Conservation (phyloP, 2,113 vertebrate genomes). For the Urocolius indicus region DNA sequence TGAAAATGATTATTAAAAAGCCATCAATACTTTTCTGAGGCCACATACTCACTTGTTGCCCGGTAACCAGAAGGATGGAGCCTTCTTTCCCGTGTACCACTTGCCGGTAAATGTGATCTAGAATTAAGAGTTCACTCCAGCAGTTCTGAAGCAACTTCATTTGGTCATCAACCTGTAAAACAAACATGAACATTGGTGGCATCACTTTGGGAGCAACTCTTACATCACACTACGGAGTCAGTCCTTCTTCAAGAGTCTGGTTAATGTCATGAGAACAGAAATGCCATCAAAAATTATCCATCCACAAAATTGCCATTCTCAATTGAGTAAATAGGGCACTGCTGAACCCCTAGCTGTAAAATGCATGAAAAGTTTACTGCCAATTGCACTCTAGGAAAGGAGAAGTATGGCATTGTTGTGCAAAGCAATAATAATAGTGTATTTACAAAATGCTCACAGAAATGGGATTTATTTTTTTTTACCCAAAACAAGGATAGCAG, state of each 20-base stretch:
- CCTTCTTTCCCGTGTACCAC: constrained; percentile 96
- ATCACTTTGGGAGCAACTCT: not conserved
- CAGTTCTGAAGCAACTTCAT: constrained; percentile 99
- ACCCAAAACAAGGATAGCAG: not conserved
- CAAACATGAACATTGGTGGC: not conserved
- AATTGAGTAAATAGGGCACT: not conserved
- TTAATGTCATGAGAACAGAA: not conserved
- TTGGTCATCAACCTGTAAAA: constrained; percentile 95
- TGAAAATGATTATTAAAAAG: constrained; percentile 51
- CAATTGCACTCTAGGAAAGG: not conserved
- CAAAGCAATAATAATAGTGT: not conserved
- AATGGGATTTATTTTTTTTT: not conserved
- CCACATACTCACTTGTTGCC: constrained; percentile 90
- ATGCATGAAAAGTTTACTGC: not conserved
- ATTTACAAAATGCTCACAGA: not conserved
- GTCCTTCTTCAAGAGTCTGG: not conserved
- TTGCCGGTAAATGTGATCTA: constrained; percentile 97
- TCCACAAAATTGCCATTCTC: not conserved
- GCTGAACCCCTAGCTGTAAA: not conserved
- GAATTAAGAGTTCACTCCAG: constrained; percentile 98
- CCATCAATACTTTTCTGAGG: not conserved
- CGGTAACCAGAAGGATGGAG: constrained; percentile 94
- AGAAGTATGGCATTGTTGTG: not conserved
- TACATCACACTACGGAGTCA: not conserved
- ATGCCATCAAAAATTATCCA: not conserved